phyloP scores from a whole-genome alignment of 30 jellyfish, hydroid and myxozoan genomes.

The Aurelia sp. region DNA sequence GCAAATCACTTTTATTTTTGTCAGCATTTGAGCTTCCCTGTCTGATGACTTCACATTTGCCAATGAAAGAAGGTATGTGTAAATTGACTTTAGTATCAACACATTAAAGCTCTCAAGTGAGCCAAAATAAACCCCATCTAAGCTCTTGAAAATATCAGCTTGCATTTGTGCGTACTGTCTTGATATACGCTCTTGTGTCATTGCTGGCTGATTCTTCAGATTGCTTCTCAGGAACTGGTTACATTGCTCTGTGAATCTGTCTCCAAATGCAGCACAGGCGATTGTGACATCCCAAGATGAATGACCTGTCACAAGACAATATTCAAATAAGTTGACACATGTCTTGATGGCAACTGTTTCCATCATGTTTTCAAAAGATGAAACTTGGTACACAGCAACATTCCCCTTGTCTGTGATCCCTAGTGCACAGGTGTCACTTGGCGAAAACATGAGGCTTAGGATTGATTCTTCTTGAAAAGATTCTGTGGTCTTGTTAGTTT shows the following conservation, averaged over 20 bases:
- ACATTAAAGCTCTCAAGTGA: constrained; percentile 46
- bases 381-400: constrained; percentile 13
- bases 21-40: constrained; percentile 47
- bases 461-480: constrained; percentile 33
- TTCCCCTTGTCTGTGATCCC: constrained; percentile 66
- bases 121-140: constrained; percentile 63
- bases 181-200: constrained; percentile 47
- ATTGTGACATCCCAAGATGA: constrained; percentile 76
- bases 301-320: constrained; percentile 50
- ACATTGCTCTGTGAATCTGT: constrained; percentile 69
- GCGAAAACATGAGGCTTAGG: constrained; percentile 56
- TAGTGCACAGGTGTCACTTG: constrained; percentile 69
- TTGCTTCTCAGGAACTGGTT: constrained; percentile 21
- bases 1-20: constrained; percentile 47
- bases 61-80: constrained; percentile 43
- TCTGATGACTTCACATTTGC: constrained; percentile 31
- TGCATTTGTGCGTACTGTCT: constrained; percentile 31
- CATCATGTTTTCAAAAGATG: constrained; percentile 10
- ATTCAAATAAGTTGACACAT: constrained; percentile 62
- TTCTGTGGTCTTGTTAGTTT: background rate
- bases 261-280: constrained; percentile 37
- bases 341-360: constrained; percentile 41
- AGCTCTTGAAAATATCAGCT: constrained; percentile 43
- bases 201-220: constrained; percentile 32
- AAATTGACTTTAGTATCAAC: constrained; percentile 42